Base-by-base conservation (phyloP, 1,140 invertebrate genomes). In the Listronotus oregonensis region DNA sequence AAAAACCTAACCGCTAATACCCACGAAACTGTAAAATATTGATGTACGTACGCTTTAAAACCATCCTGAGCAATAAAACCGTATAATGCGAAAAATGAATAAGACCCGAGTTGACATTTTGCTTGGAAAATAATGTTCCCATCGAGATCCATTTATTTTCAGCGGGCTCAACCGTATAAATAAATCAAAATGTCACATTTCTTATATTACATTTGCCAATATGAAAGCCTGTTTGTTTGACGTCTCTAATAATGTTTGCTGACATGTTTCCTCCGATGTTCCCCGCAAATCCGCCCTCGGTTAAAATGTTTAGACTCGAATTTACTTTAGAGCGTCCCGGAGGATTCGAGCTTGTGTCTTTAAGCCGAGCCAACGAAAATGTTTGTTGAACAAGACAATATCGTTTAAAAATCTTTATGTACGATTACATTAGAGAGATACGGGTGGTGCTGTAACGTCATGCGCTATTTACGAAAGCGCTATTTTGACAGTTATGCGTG, bases 271-370 rank as follows among this genome's bases (percentile, higher is more conserved):
- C 67, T 62, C 64, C 64, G 54, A 55, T 69, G 64, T 66, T 63
- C 66, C 66, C 63, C 61, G 64, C 59, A 69, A 70, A 70, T 70
- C 68, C 68, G 59, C 66, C 66, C 64, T 52, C 64, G 69, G 69
- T 73, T 74, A 75, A 75, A 75, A 75, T 75, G 74, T 75, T 75
- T 75, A 75, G 72, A 73, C 64, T 75, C 69, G 72, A 75, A 75
- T 75, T 75, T 74, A 68, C 69, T 74, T 74, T 73, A 67, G 65
- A 70, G 52, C 52, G 50, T 68, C 72, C 65, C 72, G 39, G 37
- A 67, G 72, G 71, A 71, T 39, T 56, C n/a, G 17, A 42, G 34
- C 51, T 54, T 56, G 40, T 31, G 31, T 64, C 61, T 64, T 64
- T 56, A 64, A 64, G 44, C 52, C 31, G 52, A 56, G 34, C 42